A percentile compares a stretch with the other conserved stretches of the same genome.
These are phyloP conservation scores for Petrolisthes manimaculis DNA, from an alignment of 2,888 invertebrate species.

Conservation along the genomic window DNA sequence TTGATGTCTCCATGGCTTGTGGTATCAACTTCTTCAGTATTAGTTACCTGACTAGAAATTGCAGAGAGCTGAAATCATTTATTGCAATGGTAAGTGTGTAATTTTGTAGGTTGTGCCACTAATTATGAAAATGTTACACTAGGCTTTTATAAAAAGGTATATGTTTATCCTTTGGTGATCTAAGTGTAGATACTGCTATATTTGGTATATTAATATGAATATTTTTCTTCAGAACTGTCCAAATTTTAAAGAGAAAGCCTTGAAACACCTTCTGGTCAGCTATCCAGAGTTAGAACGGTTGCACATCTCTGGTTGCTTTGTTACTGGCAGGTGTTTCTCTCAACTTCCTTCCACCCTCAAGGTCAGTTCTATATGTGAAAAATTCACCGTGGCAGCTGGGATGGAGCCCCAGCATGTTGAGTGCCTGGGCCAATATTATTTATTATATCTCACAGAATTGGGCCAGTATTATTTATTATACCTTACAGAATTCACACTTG, in stretches of 20 bases:
- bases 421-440: no score
- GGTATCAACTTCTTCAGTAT: constrained; percentile 46
- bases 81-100: constrained; percentile 28
- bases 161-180: no score
- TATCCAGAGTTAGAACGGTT: constrained; percentile 38
- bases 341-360: constrained; percentile 15
- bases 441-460: no score
- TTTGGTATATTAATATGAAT: not conserved
- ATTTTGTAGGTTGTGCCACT: not conserved
- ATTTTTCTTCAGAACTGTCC: constrained; percentile 41
- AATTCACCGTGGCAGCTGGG: no score
- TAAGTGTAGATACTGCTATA: not conserved
- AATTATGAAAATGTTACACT: not conserved
- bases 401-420: no score
- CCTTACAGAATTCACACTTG: no score
- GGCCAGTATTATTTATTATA: no score
- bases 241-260: constrained; percentile 42
- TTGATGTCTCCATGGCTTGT: constrained; percentile 34
- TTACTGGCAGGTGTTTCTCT: constrained; percentile 17
- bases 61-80: constrained; percentile 40
- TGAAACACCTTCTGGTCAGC: constrained; percentile 26
- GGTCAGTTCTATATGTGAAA: not conserved
- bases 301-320: constrained; percentile 21
- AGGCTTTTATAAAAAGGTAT: no score
- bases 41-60: constrained; percentile 4